Conservation (phyloP, 2,888 invertebrate genomes). For the Norana najaformis region DNA sequence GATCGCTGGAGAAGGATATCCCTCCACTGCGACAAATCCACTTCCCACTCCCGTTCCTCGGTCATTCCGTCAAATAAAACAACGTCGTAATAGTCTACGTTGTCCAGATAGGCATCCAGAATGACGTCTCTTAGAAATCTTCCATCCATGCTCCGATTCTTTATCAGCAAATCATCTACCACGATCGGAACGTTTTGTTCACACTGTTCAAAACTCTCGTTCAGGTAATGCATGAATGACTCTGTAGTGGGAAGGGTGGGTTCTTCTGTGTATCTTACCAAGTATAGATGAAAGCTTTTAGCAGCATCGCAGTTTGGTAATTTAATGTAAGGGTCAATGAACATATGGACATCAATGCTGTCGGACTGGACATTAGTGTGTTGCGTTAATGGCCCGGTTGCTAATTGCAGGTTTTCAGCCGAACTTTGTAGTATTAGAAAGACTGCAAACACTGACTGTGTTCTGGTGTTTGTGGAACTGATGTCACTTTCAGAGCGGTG, state of each 20-base stretch:
- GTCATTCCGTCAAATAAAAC: neutral
- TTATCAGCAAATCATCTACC: neutral
- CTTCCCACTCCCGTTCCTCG: neutral
- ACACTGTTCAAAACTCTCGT: neutral
- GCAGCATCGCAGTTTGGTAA: neutral
- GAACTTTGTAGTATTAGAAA: neutral
- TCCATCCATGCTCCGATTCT: neutral
- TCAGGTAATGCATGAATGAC: neutral
- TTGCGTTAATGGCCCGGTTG: no score
- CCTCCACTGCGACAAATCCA: neutral
- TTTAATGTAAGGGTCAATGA: neutral
- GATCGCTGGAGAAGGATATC: slow-evolving; percentile 15
- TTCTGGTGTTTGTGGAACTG: neutral
- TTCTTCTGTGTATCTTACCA: neutral
- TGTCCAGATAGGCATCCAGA: neutral
- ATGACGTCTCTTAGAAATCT: neutral
- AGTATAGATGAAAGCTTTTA: neutral
- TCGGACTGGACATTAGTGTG: no score
- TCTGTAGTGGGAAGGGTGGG: neutral
- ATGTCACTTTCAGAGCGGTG: neutral
- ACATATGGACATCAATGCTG: neutral
- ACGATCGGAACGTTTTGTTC: neutral
- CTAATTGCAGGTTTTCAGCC: neutral
- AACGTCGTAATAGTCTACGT: neutral
- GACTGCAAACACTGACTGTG: neutral